Conservation (phyloP, 2,113 vertebrate species). For the Poicephalus meyeri region DNA sequence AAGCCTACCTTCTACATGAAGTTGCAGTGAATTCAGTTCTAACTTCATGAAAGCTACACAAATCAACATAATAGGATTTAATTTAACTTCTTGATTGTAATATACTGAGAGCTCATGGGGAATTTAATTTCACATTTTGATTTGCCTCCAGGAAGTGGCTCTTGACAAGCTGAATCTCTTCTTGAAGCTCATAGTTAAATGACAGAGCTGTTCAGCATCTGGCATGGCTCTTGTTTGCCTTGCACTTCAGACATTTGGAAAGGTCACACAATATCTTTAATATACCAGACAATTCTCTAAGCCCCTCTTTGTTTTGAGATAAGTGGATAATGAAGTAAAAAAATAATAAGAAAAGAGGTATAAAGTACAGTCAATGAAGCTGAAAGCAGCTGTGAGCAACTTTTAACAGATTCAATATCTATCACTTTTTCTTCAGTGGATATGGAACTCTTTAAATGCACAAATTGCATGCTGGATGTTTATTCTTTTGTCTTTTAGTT, state of each 20-base stretch:
- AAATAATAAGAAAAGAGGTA: neutral
- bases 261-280: neutral
- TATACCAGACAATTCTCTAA: neutral
- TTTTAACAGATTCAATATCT: neutral
- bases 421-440: neutral
- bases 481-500: neutral
- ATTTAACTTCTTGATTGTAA: neutral
- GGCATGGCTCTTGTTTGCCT: neutral
- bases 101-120: neutral
- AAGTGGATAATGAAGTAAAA: neutral
- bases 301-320: neutral
- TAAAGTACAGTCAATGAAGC: neutral
- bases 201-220: neutral
- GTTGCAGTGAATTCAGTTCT: neutral
- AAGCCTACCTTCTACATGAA: neutral
- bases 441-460: neutral
- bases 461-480: neutral
- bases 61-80: neutral
- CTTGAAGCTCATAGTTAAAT: neutral
- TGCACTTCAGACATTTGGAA: neutral
- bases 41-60: neutral
- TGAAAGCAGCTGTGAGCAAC: neutral
- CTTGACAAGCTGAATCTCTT: neutral
- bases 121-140: constrained; percentile 22
- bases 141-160: neutral